Evolutionary conservation across 2,888 invertebrate species (phyloP).

Genomic region (Leptinotarsa peninsularis): DNA sequence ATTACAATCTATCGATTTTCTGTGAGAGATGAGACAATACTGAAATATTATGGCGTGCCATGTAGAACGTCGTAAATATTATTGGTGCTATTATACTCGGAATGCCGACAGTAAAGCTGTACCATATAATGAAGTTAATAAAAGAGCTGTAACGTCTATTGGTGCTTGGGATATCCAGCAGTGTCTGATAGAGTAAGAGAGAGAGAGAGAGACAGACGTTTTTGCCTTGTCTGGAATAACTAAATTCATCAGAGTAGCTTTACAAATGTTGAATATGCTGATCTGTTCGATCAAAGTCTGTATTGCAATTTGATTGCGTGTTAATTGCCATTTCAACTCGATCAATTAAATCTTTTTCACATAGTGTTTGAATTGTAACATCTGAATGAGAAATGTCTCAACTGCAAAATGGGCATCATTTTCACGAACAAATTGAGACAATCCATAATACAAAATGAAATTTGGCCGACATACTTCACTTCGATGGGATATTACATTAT

Average conservation of each 20-base stretch:
- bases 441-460: no score
- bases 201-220: neutral
- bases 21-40: constrained; percentile 11
- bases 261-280: no score
- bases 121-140: constrained; percentile 38
- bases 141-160: constrained; percentile 33
- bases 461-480: no score
- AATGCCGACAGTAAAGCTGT: constrained; percentile 31
- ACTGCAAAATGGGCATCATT: no score
- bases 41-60: constrained; percentile 22
- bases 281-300: no score
- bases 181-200: neutral
- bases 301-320: no score
- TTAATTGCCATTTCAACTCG: no score
- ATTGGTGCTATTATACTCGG: constrained; percentile 23
- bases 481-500: no score
- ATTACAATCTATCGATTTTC: constrained; percentile 20
- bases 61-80: constrained; percentile 32
- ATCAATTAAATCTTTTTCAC: no score
- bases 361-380: no score
- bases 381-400: no score
- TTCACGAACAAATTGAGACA: no score
- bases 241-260: neutral
- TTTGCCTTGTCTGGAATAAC: neutral
- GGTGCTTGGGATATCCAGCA: neutral